These are phyloP conservation scores for Rhabdophis nuchalis DNA, from an alignment of 2,797 vertebrate genomes.

Conservation along the genomic window DNA sequence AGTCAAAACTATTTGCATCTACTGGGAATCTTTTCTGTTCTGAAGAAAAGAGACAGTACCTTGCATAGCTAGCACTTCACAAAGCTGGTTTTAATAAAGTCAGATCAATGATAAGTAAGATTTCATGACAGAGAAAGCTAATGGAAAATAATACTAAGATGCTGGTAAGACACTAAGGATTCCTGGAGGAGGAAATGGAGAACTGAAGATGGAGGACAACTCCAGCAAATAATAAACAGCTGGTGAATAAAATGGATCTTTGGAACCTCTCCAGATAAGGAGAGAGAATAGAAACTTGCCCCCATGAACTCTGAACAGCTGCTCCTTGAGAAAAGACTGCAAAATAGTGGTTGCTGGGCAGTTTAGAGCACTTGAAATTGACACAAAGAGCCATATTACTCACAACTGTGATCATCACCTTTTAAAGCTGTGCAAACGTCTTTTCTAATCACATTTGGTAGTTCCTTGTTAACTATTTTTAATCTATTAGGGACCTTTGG, in stretches of 20 bases:
- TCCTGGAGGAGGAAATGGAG: background rate
- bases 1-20: background rate
- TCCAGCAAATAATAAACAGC: background rate
- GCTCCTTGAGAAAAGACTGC: background rate
- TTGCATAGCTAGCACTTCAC: background rate
- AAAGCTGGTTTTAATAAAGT: background rate
- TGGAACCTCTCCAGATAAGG: background rate
- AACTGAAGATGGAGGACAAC: background rate
- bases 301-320: background rate
- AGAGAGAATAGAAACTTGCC: background rate
- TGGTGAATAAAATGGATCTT: background rate
- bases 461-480: background rate
- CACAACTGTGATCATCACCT: background rate
- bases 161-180: background rate
- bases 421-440: background rate
- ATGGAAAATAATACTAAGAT: background rate
- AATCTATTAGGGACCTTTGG: background rate
- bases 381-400: background rate
- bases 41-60: background rate
- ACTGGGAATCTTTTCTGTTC: background rate
- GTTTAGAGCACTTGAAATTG: background rate
- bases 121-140: background rate
- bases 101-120: background rate
- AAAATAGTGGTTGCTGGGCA: background rate
- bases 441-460: background rate